Base-by-base conservation (phyloP, 1,140 invertebrate genomes). In the Coelopa frigida region DNA sequence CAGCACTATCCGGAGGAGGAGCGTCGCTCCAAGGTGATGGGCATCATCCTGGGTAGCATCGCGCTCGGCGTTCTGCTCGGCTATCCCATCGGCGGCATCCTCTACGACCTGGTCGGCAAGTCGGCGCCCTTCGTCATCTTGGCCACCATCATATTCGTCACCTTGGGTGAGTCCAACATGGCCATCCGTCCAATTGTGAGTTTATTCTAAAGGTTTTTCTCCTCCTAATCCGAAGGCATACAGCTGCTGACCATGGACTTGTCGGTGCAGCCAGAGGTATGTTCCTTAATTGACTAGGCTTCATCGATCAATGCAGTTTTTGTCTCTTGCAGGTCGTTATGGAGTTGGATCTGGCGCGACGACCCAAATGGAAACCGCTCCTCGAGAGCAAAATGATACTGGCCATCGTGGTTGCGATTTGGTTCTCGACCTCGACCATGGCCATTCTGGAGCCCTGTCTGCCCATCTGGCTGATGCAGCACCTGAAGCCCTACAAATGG, bases 201-300 rank as follows among this genome's bases (percentile, higher is more conserved):
- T 94, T 94, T 73, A 89, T 94, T 40, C 73, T 98, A 17, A 94
- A 98, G 71, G 76, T 99, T 54, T 74, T 96, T 58, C 91, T 98
- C 61, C 78, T 99, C 7, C 91, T 98, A 72, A 95, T 95, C 23
- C 23, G 24, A 22, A 52, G 50, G 56, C 0, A 52, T 67, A 10
- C 64, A 67, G 43, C 37, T 67, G 32, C 44, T 67, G 8, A 64
- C 59, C 12, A 50, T 67, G 59, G 64, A 67, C 40, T 45, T 67
- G 8, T 59, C 61, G 0, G 57, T 64, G 26, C 62, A 64, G 29
- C 54, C 61, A 1, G 59, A 60, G 46, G 47, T 61, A 10, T 15
- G 17, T 37, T 37, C 8, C 15, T n/a, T 48, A n/a, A n/a, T n/a
- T n/a, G n/a, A n/a, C n/a, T n/a, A n/a, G n/a, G n/a, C n/a, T n/a